Percentiles rank a stretch among this genome's conserved stretches.
Conservation (phyloP, 2,888 invertebrate species). For the Trissolcus brochymenae region DNA sequence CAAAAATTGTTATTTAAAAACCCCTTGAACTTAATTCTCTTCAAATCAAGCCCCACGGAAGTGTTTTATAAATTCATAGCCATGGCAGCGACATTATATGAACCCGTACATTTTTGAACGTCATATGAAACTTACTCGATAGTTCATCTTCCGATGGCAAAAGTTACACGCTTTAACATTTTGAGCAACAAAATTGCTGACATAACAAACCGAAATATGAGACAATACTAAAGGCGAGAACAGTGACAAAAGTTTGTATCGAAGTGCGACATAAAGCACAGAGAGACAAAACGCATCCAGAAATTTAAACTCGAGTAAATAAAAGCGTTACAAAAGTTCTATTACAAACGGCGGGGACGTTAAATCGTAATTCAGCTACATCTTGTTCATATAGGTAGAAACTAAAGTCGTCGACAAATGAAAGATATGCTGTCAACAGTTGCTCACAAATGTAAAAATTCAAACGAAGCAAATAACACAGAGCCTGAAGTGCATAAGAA, state of each 20-base stretch:
- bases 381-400: conserved; percentile 25
- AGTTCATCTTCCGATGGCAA: no score
- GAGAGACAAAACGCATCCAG: conserved; percentile 8
- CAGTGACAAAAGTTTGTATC: no score
- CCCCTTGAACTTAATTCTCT: no score
- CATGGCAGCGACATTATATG: no score
- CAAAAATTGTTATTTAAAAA: no score
- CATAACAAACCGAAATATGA: neutral
- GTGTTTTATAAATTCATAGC: no score
- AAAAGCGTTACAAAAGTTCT: conserved; percentile 36
- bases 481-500: conserved; percentile 28
- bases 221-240: conserved; percentile 1
- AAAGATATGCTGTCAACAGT: conserved; percentile 47
- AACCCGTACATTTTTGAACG: no score
- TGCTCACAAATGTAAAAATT: conserved; percentile 29
- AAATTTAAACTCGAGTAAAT: conserved; percentile 25
- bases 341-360: conserved; percentile 25
- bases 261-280: conserved; percentile 5
- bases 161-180: neutral
- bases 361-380: conserved; percentile 31
- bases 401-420: conserved; percentile 41
- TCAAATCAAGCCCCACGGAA: no score
- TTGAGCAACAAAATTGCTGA: neutral
- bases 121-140: no score
- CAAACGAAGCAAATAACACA: conserved; percentile 11